Percentiles rank a stretch among this genome's conserved stretches.
Conservation (phyloP, 1,140 invertebrate species). For the Aphaenogaster rudis region DNA sequence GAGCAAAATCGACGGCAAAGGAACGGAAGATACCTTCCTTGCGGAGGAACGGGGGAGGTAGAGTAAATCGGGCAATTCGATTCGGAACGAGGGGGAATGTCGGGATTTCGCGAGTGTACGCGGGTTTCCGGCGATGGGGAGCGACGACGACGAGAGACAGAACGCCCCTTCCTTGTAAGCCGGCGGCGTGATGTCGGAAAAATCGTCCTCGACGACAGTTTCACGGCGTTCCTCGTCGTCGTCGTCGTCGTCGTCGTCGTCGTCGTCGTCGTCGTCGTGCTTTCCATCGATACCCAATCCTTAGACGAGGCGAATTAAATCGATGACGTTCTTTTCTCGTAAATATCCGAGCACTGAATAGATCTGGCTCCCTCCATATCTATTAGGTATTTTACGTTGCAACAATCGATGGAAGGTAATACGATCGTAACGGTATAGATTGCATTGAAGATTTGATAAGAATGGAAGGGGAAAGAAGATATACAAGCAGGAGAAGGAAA, state of each 20-base stretch:
- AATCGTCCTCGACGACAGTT: constrained; percentile 41
- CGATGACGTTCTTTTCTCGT: background rate
- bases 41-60: constrained; percentile 8
- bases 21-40: background rate
- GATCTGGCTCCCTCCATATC: background rate
- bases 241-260: background rate
- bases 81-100: constrained; percentile 21
- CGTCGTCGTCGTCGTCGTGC: background rate
- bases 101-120: constrained; percentile 40
- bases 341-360: background rate
- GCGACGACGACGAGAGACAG: constrained; percentile 7
- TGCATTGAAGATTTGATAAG: background rate
- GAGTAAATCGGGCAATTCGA: constrained; percentile 54
- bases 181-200: constrained; percentile 32
- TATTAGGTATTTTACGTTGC: background rate
- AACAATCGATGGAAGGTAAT: background rate
- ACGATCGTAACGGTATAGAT: background rate
- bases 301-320: constrained; percentile 28
- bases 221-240: background rate
- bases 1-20: background rate
- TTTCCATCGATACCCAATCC: constrained; percentile 12
- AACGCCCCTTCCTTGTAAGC: constrained; percentile 62
- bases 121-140: background rate
- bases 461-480: background rate
- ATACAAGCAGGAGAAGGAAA: no score